Base-by-base conservation (phyloP, 2,113 vertebrate genomes). In the Grallaria varia region DNA sequence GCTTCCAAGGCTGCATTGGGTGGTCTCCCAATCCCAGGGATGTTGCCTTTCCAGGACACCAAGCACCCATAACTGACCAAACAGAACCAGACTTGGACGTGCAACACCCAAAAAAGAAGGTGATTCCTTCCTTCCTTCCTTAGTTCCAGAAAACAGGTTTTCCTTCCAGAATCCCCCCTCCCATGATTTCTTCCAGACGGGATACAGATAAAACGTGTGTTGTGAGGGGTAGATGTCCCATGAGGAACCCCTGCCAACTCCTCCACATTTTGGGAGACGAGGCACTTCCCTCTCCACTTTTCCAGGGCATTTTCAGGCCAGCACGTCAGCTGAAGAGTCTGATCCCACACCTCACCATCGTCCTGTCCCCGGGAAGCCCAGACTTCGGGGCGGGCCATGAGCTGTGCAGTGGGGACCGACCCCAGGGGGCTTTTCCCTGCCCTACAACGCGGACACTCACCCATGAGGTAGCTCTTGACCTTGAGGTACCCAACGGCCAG, bases 401-500 rank as follows among this genome's bases (percentile, higher is more conserved):
- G 24, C 16, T 27, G 16, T 3, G 18, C 19, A 12, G 33, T 2
- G 10, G 28, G 42, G 12, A 67, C 12, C 10, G 59, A 67, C 37
- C 23, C 31, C 55, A 62, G 40, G 35, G 22, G 22, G 25, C 56
- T 82, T n/a, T 31, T 24, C 13, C 45, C 9, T 6, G 0, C 19
- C 7, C 0, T 10, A 2, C 52, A 59, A 44, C 15, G 35, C 0
- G 0, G 58, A 39, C 35, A 84, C 98, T 98, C 85, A 99, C 98
- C 98, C 42, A 76, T 95, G 87, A 99, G 98, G 97, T 98, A 98
- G 94, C 97, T 98, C 95, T 99, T 99, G 73, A 98, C 97, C 96
- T 98, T 98, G 91, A 99, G 98, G 97, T 98, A 99, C 3, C 98
- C 98, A 2, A 99, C 98, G 7, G 97, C 98, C 89, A 99, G 98